A percentile compares a stretch with the other conserved stretches of the same genome.
Evolutionary conservation across 2,797 vertebrate species (phyloP).

Genomic region (Cygnus olor): DNA sequence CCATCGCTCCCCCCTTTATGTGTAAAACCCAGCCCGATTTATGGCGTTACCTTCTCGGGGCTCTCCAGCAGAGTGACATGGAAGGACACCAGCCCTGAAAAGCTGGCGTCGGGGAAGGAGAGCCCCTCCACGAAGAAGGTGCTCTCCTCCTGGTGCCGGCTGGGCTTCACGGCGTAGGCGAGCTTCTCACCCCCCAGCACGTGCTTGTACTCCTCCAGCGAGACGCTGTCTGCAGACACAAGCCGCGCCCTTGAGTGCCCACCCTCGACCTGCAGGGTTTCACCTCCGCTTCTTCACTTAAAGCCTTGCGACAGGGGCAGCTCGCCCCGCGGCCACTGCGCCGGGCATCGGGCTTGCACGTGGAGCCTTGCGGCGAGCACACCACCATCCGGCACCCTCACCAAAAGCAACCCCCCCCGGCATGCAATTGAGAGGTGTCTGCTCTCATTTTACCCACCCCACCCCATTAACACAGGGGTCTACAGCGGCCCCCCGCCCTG

Average conservation of each 20-base stretch:
- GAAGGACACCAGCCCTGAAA: constrained; percentile 84
- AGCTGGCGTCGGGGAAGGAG: constrained; percentile 83
- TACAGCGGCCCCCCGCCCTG: fast-evolving
- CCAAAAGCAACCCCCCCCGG: background rate
- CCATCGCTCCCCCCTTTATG: fast-evolving
- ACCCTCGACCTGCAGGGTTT: fast-evolving
- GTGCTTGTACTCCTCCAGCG: constrained; percentile 64
- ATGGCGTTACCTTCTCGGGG: background rate
- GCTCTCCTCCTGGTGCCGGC: constrained; percentile 73
- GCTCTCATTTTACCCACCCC: background rate
- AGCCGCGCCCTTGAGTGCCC: too few relatives aligned
- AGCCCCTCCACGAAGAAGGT: constrained; percentile 89
- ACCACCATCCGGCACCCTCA: background rate
- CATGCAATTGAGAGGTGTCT: background rate
- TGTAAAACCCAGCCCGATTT: background rate
- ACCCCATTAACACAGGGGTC: background rate
- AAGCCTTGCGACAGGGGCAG: background rate
- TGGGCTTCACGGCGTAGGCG: constrained; percentile 78
- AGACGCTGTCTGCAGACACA: constrained; percentile 1
- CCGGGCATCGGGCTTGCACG: too few relatives aligned
- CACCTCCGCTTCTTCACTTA: fast-evolving
- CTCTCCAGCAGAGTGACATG: constrained; percentile 85
- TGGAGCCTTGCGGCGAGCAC: background rate
- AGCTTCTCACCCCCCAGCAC: constrained; percentile 79
- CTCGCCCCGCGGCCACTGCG: too few relatives aligned